Base-by-base conservation (phyloP, 2,797 vertebrate genomes). In the Bovichtus variegatus region DNA sequence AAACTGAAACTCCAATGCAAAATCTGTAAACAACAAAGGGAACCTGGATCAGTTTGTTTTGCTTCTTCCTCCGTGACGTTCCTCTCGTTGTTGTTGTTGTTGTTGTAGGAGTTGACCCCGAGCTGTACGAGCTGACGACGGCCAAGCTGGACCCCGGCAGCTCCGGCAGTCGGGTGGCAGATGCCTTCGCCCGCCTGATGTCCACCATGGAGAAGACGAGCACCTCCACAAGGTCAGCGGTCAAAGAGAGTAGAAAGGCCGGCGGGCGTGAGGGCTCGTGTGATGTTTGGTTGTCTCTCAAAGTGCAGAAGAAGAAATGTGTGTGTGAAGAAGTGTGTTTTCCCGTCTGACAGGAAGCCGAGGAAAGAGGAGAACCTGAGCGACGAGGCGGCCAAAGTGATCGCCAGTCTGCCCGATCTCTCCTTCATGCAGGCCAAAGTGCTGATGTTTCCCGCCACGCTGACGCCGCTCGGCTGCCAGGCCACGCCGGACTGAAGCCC, bases 401-500 rank as follows among this genome's bases (percentile, higher is more conserved):
- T 99, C 47, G 84, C 95, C 9, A 90, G 89, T 76, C 96, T 99
- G 87, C 97, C 98, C 1, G 98, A 99, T 82, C 93, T 99, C 21
- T 97, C 97, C 74, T 99, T 99, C 96, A 99, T 99, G 98, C 96
- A 97, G 92, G 97, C 97, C 90, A 99, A 99, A 95, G 98, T 99
- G 89, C 94, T 99, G 92, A 99, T 99, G 98, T 99, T 99, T 83
- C 98, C 98, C 57, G 83, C 97, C 92, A 98, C 96, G 4, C 94
- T 99, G 89, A 98, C 95, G 54, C 97, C 97, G 71, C 96, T 97
- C 78, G 78, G 94, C 82, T 91, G 85, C 9, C 83, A 87, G 60
- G 74, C 83, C 51, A 76, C 86, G 1, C 58, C 92, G 0, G 87
- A 92, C 71, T 90, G 74, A 90, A 59, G 10, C 55, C 65, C 53